Percentiles rank a stretch among this genome's conserved stretches.
phyloP scores from a whole-genome alignment of 2,113 vertebrate species.

The Pipa parva region DNA sequence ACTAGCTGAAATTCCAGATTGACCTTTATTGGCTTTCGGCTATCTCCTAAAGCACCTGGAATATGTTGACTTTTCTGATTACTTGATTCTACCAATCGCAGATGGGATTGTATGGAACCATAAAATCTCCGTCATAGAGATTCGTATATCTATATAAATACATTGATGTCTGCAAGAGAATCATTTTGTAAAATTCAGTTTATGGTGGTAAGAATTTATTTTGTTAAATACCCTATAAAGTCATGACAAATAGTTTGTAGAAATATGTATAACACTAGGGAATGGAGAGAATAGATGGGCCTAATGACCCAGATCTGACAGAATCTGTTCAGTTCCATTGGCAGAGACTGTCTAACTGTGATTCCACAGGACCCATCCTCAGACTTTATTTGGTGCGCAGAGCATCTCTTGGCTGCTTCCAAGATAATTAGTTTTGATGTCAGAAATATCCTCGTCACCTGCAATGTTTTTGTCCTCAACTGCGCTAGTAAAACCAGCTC shows the following conservation, averaged over 20 bases:
- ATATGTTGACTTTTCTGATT: too few species aligned
- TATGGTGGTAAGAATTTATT: not conserved
- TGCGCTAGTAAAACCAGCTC: slow-evolving; percentile 78
- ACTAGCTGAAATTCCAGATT: too few species aligned
- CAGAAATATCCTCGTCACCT: slow-evolving; percentile 80
- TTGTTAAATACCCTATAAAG: not conserved
- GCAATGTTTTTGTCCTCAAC: slow-evolving; percentile 81
- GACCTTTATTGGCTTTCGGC: too few species aligned
- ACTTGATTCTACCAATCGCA: too few species aligned
- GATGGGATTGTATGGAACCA: too few species aligned
- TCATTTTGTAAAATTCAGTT: too few species aligned
- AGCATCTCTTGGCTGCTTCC: slow-evolving; percentile 63
- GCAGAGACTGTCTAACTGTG: slow-evolving; percentile 24
- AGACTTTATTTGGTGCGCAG: slow-evolving; percentile 44
- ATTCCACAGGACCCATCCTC: slow-evolving; percentile 21
- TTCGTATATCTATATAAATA: too few species aligned
- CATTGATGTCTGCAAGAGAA: too few species aligned
- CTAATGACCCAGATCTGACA: slow-evolving; percentile 40
- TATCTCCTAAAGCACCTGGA: too few species aligned
- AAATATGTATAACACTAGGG: not conserved
- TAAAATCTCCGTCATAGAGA: too few species aligned
- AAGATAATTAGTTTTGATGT: slow-evolving; percentile 90
- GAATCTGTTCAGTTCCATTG: slow-evolving; percentile 21
- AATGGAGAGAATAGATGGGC: slow-evolving; percentile 11
- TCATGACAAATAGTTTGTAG: not conserved